Conservation (phyloP, 2,797 vertebrate species). For the Bovichtus diacanthus region DNA sequence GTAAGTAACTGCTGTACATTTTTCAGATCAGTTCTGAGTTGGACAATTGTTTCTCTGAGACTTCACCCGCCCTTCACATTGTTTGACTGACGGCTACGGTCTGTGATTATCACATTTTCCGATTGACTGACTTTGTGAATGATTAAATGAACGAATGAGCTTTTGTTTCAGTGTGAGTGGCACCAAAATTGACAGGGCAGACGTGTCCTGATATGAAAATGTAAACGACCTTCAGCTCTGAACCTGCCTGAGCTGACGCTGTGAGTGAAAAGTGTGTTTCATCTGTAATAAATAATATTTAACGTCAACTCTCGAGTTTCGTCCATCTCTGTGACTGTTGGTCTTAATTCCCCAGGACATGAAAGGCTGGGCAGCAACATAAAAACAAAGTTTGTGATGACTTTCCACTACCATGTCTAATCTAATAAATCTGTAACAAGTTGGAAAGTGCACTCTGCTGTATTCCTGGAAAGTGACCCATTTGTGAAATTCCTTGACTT, state of each 20-base stretch:
- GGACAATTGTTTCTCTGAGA: neutral
- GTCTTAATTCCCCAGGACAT: neutral
- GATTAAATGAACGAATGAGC: slow-evolving; percentile 31
- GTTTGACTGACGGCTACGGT: slow-evolving; percentile 11
- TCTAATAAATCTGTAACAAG: slow-evolving; percentile 40
- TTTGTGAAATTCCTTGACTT: slow-evolving; percentile 30
- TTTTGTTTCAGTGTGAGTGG: slow-evolving; percentile 25
- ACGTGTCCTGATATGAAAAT: slow-evolving; percentile 54
- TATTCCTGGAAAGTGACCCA: slow-evolving; percentile 44
- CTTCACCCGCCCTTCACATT: neutral
- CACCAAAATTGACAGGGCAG: slow-evolving; percentile 48
- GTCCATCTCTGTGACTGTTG: neutral
- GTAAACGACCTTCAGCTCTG: slow-evolving; percentile 60
- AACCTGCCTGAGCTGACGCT: slow-evolving; percentile 37
- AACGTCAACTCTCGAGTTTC: slow-evolving; percentile 32
- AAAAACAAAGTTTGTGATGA: neutral
- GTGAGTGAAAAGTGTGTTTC: slow-evolving; percentile 59
- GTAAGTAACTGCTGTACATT: slow-evolving; percentile 23
- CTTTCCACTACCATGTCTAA: neutral
- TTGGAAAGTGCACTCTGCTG: slow-evolving; percentile 18
- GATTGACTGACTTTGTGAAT: slow-evolving; percentile 27
- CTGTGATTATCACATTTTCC: slow-evolving; percentile 28
- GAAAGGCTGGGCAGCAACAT: neutral
- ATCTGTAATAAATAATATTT: slow-evolving; percentile 81
- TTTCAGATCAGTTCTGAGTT: too few relatives aligned